Evolutionary conservation across 2,888 invertebrate species (phyloP).

Genomic region (Catocala fraxini): DNA sequence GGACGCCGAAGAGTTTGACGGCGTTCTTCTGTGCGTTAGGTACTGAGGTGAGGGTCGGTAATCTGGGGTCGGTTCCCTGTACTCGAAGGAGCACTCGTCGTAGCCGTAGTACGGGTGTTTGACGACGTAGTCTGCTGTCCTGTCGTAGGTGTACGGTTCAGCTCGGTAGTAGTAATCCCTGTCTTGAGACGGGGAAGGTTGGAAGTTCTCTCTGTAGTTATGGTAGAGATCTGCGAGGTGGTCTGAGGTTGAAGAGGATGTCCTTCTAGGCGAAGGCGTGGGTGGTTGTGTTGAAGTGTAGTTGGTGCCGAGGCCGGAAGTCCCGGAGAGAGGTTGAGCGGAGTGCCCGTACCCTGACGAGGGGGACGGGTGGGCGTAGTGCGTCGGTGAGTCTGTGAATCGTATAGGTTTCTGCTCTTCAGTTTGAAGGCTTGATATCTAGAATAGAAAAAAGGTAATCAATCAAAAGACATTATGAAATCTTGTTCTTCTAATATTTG

Average conservation of each 20-base stretch:
- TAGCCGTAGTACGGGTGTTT: slow-evolving; percentile 79
- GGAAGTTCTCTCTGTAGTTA: slow-evolving; percentile 84
- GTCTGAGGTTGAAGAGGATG: slow-evolving; percentile 87
- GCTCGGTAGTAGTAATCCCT: slow-evolving; percentile 72
- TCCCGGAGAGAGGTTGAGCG: slow-evolving; percentile 81
- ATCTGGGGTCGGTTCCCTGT: slow-evolving; percentile 74
- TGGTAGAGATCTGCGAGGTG: slow-evolving; percentile 90
- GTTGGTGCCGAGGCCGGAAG: slow-evolving; percentile 85
- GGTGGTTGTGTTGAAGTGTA: slow-evolving; percentile 86
- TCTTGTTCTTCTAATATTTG: too few relatives aligned
- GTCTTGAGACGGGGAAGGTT: slow-evolving; percentile 72
- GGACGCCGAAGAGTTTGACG: slow-evolving; percentile 91
- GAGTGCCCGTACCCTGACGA: slow-evolving; percentile 85
- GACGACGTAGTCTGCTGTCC: slow-evolving; percentile 80
- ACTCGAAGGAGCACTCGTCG: slow-evolving; percentile 79
- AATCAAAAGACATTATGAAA: too few relatives aligned
- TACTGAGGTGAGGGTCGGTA: slow-evolving; percentile 72
- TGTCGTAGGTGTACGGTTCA: slow-evolving; percentile 74
- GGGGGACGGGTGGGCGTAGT: slow-evolving; percentile 87
- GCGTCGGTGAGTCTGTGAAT: slow-evolving; percentile 92
- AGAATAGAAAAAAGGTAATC: too few relatives aligned
- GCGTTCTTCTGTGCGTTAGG: slow-evolving; percentile 91
- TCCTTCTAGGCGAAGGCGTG: slow-evolving; percentile 91
- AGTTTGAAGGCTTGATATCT: slow-evolving; percentile 81
- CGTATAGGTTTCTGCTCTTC: slow-evolving; percentile 90